Evolutionary conservation across 2,797 vertebrate species (phyloP), one percentile per base, ranked within the genome.

Genomic region (Gallinago nigripennis): DNA sequence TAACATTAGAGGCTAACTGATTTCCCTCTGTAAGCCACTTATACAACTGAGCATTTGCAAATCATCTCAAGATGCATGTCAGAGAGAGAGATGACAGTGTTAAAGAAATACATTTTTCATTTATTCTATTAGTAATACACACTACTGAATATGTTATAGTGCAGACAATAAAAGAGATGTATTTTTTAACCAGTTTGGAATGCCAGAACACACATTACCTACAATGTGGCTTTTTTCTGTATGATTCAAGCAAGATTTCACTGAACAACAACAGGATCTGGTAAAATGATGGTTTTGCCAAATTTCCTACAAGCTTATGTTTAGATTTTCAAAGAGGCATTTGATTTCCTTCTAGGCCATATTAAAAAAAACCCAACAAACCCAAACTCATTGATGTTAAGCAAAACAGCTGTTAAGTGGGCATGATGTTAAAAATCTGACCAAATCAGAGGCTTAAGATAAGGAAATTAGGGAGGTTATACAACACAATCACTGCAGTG

Each of bases 1-100:
- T 96, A 96, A 95, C 43, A 95, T 97, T 92, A 97, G 83, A 90
- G 88, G 96, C 98, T 96, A 96, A 97, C 95, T 73, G 94, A 96
- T 97, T 97, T 95, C 96, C 64, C 11, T 92, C 91, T 90, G 72
- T 73, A 93, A 94, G 46, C 96, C 96, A 95, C 96, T 97, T 97
- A 95, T 8, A 96, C 81, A 94, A 88, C 94, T 71, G 39, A 80
- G 53, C 88, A 82, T 95, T 95, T 97, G 94, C 96, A 97, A 97
- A 97, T 97, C 97, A 97, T 92, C 95, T 94, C 92, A 72, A 96
- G 95, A 95, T 86, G 82, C 96, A 75, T 61, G 85, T 94, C 92
- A 91, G 92, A 57, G 13, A 76, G 95, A 97, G 88, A 97, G 88
- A 97, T 82, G 97, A 90, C 76, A 87, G 95, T 57, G 95, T 91